phyloP scores from a whole-genome alignment of 2,888 invertebrate species.

The Fissipunctia ypsillon region DNA sequence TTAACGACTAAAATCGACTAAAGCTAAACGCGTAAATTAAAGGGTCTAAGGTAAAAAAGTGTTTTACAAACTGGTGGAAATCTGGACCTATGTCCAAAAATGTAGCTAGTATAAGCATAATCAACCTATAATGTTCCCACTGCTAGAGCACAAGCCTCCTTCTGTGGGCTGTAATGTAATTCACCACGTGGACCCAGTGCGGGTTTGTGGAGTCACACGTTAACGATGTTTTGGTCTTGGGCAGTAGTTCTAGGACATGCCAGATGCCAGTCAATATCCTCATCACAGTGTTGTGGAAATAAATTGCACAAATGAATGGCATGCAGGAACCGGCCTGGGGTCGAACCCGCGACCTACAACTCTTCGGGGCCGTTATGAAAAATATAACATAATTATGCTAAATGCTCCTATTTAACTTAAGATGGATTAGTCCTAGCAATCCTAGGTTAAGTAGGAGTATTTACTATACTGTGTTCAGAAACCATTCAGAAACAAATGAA shows the following conservation, averaged over 20 bases:
- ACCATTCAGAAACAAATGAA: neutral
- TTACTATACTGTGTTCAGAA: neutral
- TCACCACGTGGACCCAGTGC: neutral
- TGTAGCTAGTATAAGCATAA: neutral
- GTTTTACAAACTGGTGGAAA: no score
- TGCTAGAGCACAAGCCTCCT: neutral
- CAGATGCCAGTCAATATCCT: no score
- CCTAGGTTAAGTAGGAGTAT: no score
- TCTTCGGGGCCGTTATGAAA: neutral
- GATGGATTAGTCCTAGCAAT: neutral
- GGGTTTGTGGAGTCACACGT: neutral
- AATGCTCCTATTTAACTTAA: neutral
- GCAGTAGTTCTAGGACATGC: neutral
- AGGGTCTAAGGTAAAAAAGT: neutral
- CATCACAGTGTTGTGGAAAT: neutral
- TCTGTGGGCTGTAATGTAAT: no score
- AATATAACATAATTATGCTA: neutral
- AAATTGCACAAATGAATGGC: neutral
- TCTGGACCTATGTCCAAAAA: neutral
- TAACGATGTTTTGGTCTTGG: neutral
- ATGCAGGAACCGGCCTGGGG: neutral
- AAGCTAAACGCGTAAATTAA: neutral
- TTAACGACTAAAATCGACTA: conserved; percentile 14
- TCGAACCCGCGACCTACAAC: neutral
- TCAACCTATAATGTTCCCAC: neutral